These are phyloP conservation scores for Entelurus aequoreus DNA, from an alignment of 2,113 vertebrate species.

Conservation along the genomic window DNA sequence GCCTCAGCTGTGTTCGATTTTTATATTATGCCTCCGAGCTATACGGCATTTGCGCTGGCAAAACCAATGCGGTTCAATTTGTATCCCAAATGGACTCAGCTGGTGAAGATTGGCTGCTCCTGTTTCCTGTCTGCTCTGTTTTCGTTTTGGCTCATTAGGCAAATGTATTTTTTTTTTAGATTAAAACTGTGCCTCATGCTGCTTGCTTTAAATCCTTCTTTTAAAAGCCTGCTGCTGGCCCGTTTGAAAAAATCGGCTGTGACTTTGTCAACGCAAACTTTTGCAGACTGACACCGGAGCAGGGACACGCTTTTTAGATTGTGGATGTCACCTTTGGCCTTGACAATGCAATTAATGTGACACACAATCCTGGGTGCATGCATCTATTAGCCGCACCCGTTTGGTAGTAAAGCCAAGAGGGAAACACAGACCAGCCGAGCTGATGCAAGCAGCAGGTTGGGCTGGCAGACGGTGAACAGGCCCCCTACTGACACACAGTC, in stretches of 20 bases:
- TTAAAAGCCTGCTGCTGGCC: conserved; percentile 22
- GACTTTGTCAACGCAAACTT: conserved; percentile 11
- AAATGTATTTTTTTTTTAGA: conserved; percentile 40
- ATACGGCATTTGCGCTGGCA: not conserved
- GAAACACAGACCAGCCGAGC: conserved; percentile 42
- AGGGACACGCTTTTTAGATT: conserved; percentile 3
- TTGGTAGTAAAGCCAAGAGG: conserved; percentile 53
- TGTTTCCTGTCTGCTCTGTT: conserved; percentile 14
- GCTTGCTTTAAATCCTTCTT: conserved; percentile 30
- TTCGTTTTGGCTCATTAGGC: conserved; percentile 36
- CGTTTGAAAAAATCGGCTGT: conserved; percentile 9
- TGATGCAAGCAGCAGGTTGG: conserved; percentile 50
- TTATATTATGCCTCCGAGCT: not conserved
- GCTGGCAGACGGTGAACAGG: conserved; percentile 59
- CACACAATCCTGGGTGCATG: conserved; percentile 71
- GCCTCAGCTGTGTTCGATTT: no score
- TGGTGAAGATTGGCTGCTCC: conserved; percentile 7
- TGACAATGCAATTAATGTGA: conserved; percentile 57
- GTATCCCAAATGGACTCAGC: not conserved
- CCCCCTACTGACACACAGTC: conserved; percentile 24
- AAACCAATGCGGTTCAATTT: not conserved
- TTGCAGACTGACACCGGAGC: not conserved
- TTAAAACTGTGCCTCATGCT: conserved; percentile 32
- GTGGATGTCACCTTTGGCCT: conserved; percentile 37
- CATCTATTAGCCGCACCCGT: conserved; percentile 42